Evolutionary conservation across 2,113 vertebrate genomes (phyloP), one percentile per base, ranked within the genome.

Genomic region (Alligator mississippiensis): DNA sequence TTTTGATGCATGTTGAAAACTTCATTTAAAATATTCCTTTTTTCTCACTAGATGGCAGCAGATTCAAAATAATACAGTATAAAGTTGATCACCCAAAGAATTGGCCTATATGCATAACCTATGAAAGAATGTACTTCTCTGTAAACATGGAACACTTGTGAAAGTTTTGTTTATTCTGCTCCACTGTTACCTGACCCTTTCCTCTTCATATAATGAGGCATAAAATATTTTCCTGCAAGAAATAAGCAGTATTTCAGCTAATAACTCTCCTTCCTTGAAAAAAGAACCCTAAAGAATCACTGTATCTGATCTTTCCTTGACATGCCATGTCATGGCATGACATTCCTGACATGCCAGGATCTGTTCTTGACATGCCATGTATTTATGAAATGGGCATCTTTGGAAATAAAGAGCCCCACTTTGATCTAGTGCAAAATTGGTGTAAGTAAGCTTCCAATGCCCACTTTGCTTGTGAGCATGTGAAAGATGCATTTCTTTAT

Each of bases 41-140:
- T 13, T 80, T 16, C 22, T 84, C 97, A 86, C 85, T 88, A 97
- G 97, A 84, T 96, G 96, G 96, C 96, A 95, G 89, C 92, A 96
- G 34, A 92, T 94, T 90, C 90, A 93, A 93, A 88, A 85, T n/a
- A 79, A 93, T 93, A 2, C 27, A 57, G 21, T 38, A 18, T 2
- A 87, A 92, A 92, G 21, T 5, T 1, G 5, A 1, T 2, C 0
- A 4, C 17, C 84, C 22, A 38, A 57, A 74, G 14, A 34, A 54
- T 2, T 6, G 15, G 38, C 11, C 3, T 6, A 1, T 54, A 5
- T 58, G 84, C 60, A 19, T 2, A 0, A 38, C 9, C 5, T 28
- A 24, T 86, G 11, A 88, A 81, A 11, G 47, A 47, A 55, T 22
- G 1, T 27, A 5, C 3, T 59, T 68, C 19, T 4, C 24, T 14